These are phyloP conservation scores for Petrolisthes manimaculis DNA, from an alignment of 2,888 invertebrate genomes.

Conservation along the genomic window DNA sequence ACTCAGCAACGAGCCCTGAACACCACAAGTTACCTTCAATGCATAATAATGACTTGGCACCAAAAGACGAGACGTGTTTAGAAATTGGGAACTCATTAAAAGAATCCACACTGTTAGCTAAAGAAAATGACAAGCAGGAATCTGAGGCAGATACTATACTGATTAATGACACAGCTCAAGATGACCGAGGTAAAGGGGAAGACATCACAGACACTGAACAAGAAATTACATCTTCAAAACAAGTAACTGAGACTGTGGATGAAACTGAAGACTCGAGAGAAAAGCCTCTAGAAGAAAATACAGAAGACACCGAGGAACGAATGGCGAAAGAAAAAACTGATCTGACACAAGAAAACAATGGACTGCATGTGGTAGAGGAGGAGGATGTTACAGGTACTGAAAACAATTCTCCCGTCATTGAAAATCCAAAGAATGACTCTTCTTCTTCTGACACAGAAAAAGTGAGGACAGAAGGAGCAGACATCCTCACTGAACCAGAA, in stretches of 20 bases:
- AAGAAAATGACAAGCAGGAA: too few relatives aligned
- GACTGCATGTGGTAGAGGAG: neutral
- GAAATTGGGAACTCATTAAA: too few relatives aligned
- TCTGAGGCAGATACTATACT: too few relatives aligned
- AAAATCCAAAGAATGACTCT: neutral
- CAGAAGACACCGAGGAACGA: neutral
- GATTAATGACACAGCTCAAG: too few relatives aligned
- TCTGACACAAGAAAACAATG: neutral
- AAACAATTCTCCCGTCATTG: neutral
- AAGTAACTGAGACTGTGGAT: too few relatives aligned
- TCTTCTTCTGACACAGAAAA: conserved; percentile 2
- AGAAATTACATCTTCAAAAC: neutral
- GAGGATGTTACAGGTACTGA: neutral
- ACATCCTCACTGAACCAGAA: too few relatives aligned
- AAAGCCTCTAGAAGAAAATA: neutral
- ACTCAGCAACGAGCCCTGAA: too few relatives aligned
- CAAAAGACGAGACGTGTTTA: too few relatives aligned
- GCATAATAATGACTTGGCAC: too few relatives aligned
- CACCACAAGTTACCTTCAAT: too few relatives aligned
- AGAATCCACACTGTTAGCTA: too few relatives aligned
- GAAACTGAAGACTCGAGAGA: too few relatives aligned
- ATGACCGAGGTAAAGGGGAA: neutral
- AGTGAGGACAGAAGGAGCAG: neutral
- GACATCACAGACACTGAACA: neutral
- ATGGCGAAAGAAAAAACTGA: neutral